Percentiles rank a stretch among this genome's conserved stretches.
Conservation (phyloP, 1,140 invertebrate species). For the Sminthurinus signatus region DNA sequence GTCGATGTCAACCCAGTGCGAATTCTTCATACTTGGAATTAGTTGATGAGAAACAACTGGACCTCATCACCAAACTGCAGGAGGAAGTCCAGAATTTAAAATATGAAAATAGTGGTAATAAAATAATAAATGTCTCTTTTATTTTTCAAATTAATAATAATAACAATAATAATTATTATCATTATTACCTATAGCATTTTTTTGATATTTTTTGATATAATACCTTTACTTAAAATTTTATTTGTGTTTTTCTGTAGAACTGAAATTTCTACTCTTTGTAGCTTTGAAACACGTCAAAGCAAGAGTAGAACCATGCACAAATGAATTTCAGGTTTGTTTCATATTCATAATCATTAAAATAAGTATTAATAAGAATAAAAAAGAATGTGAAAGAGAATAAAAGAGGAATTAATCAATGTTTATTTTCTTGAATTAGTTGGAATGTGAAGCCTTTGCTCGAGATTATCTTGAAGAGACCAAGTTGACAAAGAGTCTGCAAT, state of each 20-base stretch:
- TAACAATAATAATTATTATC: neutral
- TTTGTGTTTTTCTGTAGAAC: constrained; percentile 5
- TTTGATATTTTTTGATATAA: neutral
- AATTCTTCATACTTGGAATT: neutral
- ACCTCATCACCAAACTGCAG: constrained; percentile 18
- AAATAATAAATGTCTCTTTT: neutral
- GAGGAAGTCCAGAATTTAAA: constrained; percentile 22
- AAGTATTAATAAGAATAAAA: no score
- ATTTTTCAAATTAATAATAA: neutral
- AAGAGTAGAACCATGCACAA: neutral
- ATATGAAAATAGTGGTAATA: constrained; percentile 27
- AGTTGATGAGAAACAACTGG: constrained; percentile 16
- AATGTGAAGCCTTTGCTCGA: constrained; percentile 3
- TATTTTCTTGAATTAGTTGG: neutral
- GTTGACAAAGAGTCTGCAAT: constrained; percentile 1
- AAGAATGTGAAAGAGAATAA: neutral
- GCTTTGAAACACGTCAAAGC: constrained; percentile 13
- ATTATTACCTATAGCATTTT: neutral
- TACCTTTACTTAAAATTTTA: neutral
- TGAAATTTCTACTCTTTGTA: constrained; percentile 19
- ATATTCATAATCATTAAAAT: neutral
- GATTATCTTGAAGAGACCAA: constrained; percentile 6
- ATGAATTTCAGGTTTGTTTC: neutral
- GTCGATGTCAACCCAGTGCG: no score
- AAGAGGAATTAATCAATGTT: neutral